Percentiles rank a stretch among this genome's conserved stretches.
Evolutionary conservation across 2,797 vertebrate species (phyloP).

Genomic region (Sus cebifrons): DNA sequence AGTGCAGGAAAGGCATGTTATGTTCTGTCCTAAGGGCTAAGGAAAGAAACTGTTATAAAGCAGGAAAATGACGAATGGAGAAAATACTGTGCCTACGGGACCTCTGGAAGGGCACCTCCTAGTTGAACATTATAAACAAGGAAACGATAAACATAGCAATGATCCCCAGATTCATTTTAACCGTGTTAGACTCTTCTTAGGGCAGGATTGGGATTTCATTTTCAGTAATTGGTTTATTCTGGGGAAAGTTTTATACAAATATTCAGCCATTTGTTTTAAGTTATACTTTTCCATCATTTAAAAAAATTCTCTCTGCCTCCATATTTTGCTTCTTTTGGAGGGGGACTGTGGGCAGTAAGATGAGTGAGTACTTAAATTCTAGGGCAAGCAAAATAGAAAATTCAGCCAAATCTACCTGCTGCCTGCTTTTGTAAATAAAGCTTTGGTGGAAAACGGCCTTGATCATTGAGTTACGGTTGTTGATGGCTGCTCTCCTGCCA

Average conservation of each 20-base stretch:
- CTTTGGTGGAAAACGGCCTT: slow-evolving; percentile 16
- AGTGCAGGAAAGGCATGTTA: slow-evolving; percentile 72
- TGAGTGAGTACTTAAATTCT: neutral
- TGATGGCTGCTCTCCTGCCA: too few relatives aligned
- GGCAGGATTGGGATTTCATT: slow-evolving; percentile 30
- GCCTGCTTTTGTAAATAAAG: slow-evolving; percentile 59
- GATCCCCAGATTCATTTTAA: slow-evolving; percentile 24
- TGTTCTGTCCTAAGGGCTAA: slow-evolving; percentile 64
- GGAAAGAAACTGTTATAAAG: slow-evolving; percentile 74
- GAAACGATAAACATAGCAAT: slow-evolving; percentile 35
- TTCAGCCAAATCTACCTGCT: neutral
- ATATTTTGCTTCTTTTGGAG: slow-evolving; percentile 2
- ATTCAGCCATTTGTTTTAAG: neutral
- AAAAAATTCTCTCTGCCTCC: neutral
- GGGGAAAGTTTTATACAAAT: slow-evolving; percentile 55
- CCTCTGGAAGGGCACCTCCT: neutral
- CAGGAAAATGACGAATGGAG: slow-evolving; percentile 66
- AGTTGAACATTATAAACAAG: slow-evolving; percentile 48
- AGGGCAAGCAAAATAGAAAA: neutral
- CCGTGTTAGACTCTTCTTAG: neutral
- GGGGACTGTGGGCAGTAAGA: neutral
- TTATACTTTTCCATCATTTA: neutral
- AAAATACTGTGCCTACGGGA: slow-evolving; percentile 30
- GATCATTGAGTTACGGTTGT: neutral
- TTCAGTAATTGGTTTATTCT: slow-evolving; percentile 59